Evolutionary conservation across 1,140 invertebrate genomes (phyloP).

Genomic region (Antheraea pernyi): DNA sequence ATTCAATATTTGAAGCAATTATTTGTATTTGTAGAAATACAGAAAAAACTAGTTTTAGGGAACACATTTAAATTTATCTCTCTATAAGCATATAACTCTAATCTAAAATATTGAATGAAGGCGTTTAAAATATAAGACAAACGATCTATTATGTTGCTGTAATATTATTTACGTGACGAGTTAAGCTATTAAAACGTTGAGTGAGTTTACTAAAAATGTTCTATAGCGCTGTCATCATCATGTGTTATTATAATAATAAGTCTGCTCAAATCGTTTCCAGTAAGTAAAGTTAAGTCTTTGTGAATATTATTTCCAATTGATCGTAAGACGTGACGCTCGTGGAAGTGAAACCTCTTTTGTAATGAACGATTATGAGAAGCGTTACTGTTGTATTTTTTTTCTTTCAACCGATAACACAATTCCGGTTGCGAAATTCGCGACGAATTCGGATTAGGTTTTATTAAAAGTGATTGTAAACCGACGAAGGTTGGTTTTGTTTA

Average conservation of each 20-base stretch:
- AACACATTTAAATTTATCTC: no score
- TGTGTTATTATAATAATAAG: not conserved
- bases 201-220: no score
- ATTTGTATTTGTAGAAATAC: no score
- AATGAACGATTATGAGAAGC: conserved; percentile 58
- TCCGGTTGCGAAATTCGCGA: conserved; percentile 54
- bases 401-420: conserved; percentile 30
- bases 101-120: no score
- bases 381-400: conserved; percentile 41
- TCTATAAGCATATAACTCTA: no score
- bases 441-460: conserved; percentile 31
- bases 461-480: conserved; percentile 1
- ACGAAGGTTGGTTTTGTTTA: not conserved
- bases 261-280: conserved; percentile 26
- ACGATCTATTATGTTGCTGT: no score
- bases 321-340: conserved; percentile 66
- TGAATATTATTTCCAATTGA: conserved; percentile 60
- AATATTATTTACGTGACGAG: no score
- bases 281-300: conserved; percentile 24
- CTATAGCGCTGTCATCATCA: no score
- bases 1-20: no score
- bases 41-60: no score
- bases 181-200: no score
- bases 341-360: conserved; percentile 70
- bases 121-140: no score